Base-by-base conservation (phyloP, 2,888 invertebrate species). In the Ceramica pisi region DNA sequence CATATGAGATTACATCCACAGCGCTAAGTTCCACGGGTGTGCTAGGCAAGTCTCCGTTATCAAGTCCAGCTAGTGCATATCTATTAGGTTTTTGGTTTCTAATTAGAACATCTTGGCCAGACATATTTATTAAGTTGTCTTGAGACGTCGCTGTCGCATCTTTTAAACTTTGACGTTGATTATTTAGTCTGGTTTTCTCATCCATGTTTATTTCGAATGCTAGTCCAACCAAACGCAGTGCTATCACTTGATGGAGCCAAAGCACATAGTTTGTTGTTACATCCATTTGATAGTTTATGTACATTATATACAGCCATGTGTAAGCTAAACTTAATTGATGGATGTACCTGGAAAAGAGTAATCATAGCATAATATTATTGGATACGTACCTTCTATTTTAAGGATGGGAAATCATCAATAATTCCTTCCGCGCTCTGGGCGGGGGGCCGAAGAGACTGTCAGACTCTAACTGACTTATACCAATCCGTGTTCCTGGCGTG, bases 211-310 rank as follows among this genome's bases (percentile, higher is more conserved):
- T 94, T 94, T 99, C 99, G 91, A 98, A 98, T 2, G 98, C 98
- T 67, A 99, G 90, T 0, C 98, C 98, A 6, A 98, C 97, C 81
- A 98, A 96, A 90, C 98, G 97, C 12, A 99, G 93, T 1, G 98
- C 98, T 78, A 98, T 93, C 80, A 98, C 97, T 96, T 99, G 98
- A 88, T 98, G 97, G 48, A 99, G 94, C 86, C 98, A 97, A 92
- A 98, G 97, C 1, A 97, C 96, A 86, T 98, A 98, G 41, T 97
- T 96, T 19, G 97, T 96, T n/a, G 97, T 96, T 2, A 97, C 96
- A 75, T 96, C 94, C 41, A 98, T 92, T 41, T 98, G 97, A 88
- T 97, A 97, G 90, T 97, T 97, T 89, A 98, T 97, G 91, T 98
- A 97, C 23, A 97, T 92, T 68, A 99, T 95, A 90, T 98, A 98